Percentiles rank a stretch among this genome's conserved stretches.
Evolutionary conservation across 64 coral and sea anemone genomes (phyloP).

Genomic region (Porites australiensis): DNA sequence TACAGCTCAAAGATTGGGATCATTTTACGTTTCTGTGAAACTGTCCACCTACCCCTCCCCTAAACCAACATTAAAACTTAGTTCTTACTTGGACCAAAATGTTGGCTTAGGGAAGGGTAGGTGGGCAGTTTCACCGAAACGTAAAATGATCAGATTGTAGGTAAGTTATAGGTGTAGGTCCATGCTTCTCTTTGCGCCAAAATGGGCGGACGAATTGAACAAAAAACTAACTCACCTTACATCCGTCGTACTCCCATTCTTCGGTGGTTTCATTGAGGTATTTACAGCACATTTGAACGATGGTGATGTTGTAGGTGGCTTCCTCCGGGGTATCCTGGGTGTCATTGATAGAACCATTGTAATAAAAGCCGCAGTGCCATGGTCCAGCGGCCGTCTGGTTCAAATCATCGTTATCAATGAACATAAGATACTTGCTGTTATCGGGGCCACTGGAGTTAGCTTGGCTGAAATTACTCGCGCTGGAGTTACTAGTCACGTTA

Average conservation of each 20-base stretch:
- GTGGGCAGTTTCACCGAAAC: too few relatives aligned
- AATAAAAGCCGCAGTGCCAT: conserved; percentile 66
- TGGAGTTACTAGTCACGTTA: background rate
- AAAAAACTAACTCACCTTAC: conserved; percentile 54
- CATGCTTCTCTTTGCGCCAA: too few relatives aligned
- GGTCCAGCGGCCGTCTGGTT: conserved; percentile 81
- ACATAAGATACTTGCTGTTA: conserved; percentile 37
- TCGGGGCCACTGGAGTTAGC: conserved; percentile 16
- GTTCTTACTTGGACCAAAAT: too few relatives aligned
- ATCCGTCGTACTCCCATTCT: conserved; percentile 59
- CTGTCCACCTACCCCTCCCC: too few relatives aligned
- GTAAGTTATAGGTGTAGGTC: too few relatives aligned
- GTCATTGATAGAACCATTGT: conserved; percentile 1
- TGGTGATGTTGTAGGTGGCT: conserved; percentile 31
- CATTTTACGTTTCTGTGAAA: too few relatives aligned
- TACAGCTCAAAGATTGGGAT: too few relatives aligned
- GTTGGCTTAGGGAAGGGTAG: too few relatives aligned
- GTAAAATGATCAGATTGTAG: too few relatives aligned
- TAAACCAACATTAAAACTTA: too few relatives aligned
- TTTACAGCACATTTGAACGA: conserved; percentile 72
- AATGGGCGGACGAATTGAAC: too few relatives aligned
- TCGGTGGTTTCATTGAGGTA: conserved; percentile 54
- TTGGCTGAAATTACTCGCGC: too few relatives aligned
- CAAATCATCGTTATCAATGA: conserved; percentile 77
- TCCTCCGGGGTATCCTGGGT: background rate